Base-by-base conservation (phyloP, 2,113 vertebrate species). In the Sialia sialis region DNA sequence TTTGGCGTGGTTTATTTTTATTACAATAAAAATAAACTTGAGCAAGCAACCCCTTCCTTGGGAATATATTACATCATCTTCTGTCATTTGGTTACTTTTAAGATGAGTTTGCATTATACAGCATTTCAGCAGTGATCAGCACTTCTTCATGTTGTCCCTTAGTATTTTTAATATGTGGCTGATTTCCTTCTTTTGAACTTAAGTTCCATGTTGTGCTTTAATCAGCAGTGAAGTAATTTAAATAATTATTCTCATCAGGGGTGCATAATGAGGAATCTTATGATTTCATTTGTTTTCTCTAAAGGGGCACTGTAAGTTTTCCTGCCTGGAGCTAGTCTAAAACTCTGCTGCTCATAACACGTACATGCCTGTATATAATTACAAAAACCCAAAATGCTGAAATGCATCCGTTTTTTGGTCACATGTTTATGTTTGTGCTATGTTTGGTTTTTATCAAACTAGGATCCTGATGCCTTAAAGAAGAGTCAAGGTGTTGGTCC, bases 401-500 rank as follows among this genome's bases (percentile, higher is more conserved):
- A 82, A 52, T 23, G 19, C 11, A 21, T 68, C 10, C 4, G 4
- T 22, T 59, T 25, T 64, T 75, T 9, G 17, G 49, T 94, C 44
- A 64, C 10, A 10, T 16, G 3, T 64, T 84, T 66, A 41, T 54
- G 81, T 74, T 95, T 86, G 36, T 93, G 36, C 72, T 78, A 0
- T 80, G 21, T 56, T 60, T 55, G 22, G 52, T 84, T 94, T 54
- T 46, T 78, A 17, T 74, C 68, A 39, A 95, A 97, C 92, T 98
- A 99, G 99, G 98, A 99, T 80, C 98, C 98, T 86, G 99, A 99
- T 74, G 97, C 98, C 90, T 95, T 99, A 96, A 99, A 99, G 98
- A 99, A 99, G 98, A 99, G 98, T 84, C 99, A 99, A 96, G 99
- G 99, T 51, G 99, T 99, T 34, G 99, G 99, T 68, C 99, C 99